Base-by-base conservation (phyloP, 2,888 invertebrate genomes). In the Leucoma salicis region DNA sequence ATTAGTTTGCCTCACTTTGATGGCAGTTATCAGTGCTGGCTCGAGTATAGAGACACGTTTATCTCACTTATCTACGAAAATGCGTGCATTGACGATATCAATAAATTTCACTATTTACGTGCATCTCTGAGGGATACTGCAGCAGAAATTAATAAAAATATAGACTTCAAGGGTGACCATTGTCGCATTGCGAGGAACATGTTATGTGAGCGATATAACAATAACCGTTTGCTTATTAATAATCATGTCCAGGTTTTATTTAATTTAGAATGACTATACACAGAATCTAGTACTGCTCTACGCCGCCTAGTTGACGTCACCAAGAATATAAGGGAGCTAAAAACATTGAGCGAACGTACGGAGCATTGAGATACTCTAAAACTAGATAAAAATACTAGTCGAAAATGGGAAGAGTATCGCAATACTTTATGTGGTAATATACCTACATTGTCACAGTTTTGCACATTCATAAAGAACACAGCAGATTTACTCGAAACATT, bases 251-350 rank as follows among this genome's bases (percentile, higher is more conserved):
- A 37, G 18, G 37, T 24, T 14, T 37, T 31, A 24, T 37, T 31
- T 15, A 21, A 31, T 14, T 2, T 37, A 1, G 10, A 37, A 14
- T 10, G 31, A 13, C 4, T 31, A 1, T 1, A 7, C 10, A 13
- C 4, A 6, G 37, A 37, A 24, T 31, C 27, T 27, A 15, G 31
- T 15, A 11, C 2, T 10, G 2, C 14, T 10, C 18, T 36, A n/a
- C 36, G 36, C 1, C 24, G 10, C 16, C 35, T 46, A 10, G 32
- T 35, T 14, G 46, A 41, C 18, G 36, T 14, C 6, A 31, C 35
- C 5, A 31, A 31, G 25, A 37, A 41, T 31, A 28, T 46, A n/a
- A 31, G 46, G 16, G 42, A 38, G 11, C 31, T 46, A 10, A 46
- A 41, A 28, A 38, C 46, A 13, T 28, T 41, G 8, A 42, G 42